Conservation (phyloP, 2,113 vertebrate species). For the Procavia capensis region DNA sequence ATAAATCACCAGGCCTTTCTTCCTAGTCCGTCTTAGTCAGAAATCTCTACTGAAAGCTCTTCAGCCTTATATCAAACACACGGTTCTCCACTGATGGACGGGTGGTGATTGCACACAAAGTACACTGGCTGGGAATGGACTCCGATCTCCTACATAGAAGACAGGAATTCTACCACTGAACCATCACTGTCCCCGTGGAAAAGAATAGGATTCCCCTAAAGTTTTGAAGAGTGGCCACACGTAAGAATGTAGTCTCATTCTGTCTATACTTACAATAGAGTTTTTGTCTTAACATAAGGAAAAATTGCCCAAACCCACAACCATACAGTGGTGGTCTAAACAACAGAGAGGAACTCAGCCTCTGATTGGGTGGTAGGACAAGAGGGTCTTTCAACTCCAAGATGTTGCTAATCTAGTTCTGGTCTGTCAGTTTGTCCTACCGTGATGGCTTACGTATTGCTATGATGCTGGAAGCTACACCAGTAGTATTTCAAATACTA, state of each 20-base stretch:
- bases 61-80: background rate
- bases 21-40: background rate
- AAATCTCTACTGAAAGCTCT: background rate
- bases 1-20: background rate
- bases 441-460: background rate
- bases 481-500: background rate
- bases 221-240: background rate
- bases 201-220: too few species aligned
- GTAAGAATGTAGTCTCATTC: background rate
- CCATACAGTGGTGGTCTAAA: background rate
- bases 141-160: background rate
- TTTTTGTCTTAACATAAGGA: background rate
- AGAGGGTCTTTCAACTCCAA: background rate
- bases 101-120: background rate
- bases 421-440: background rate
- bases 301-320: background rate
- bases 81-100: background rate
- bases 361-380: accelerated
- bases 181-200: background rate
- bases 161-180: background rate
- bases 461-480: background rate
- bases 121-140: background rate
- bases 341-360: background rate
- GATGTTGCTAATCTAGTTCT: background rate
- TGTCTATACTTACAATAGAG: background rate